Conservation (phyloP, 2,888 invertebrate species). For the Synergus japonicus region DNA sequence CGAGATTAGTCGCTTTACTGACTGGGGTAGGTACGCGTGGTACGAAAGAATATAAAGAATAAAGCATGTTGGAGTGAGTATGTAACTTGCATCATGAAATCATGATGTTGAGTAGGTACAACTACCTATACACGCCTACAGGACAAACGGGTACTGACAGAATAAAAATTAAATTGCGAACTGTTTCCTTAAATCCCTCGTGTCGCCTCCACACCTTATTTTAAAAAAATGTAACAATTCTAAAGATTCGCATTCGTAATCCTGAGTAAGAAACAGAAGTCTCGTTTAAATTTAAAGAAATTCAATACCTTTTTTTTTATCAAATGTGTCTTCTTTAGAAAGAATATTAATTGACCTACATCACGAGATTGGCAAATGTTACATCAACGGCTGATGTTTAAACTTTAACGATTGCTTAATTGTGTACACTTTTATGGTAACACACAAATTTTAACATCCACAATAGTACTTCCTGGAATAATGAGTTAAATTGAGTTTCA, state of each 20-base stretch:
- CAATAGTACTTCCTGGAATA: not conserved
- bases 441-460: not conserved
- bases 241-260: no score
- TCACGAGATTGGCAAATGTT: not conserved
- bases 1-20: constrained; percentile 59
- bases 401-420: not conserved
- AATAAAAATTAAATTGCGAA: not conserved
- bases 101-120: constrained; percentile 24
- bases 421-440: not conserved
- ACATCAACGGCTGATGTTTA: not conserved
- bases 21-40: constrained; percentile 10
- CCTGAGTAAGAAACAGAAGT: no score
- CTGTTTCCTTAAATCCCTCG: no score
- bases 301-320: no score
- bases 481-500: not conserved
- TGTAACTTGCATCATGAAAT: not conserved
- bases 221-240: no score
- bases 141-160: not conserved
- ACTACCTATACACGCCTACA: not conserved
- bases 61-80: not conserved
- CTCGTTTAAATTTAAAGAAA: no score
- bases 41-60: not conserved
- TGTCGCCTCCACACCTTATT: not conserved
- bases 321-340: no score
- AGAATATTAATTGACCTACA: not conserved